Conservation (phyloP, 1,140 invertebrate species). For the Drosophila ficusphila region DNA sequence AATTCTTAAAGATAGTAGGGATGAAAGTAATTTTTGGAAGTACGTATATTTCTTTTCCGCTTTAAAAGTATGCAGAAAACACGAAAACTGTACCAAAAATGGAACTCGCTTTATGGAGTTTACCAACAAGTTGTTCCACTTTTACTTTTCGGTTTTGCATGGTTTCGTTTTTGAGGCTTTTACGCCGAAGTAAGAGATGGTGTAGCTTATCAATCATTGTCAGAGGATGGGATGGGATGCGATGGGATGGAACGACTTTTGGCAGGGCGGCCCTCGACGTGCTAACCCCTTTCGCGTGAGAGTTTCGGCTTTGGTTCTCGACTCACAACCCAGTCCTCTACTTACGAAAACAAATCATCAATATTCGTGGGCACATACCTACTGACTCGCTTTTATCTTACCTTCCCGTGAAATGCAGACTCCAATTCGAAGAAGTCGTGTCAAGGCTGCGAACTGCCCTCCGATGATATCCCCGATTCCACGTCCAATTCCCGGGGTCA, state of each 20-base stretch:
- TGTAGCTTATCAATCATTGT: slow-evolving; percentile 82
- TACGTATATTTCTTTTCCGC: background rate
- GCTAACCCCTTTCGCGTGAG: slow-evolving; percentile 68
- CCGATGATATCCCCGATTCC: slow-evolving; percentile 89
- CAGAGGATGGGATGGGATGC: slow-evolving; percentile 45
- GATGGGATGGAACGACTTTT: slow-evolving; percentile 56
- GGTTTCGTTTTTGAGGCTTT: slow-evolving; percentile 53
- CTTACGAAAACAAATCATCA: slow-evolving; percentile 68
- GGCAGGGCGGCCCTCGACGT: slow-evolving; percentile 43
- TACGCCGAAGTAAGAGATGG: slow-evolving; percentile 68
- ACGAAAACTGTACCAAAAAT: slow-evolving; percentile 37
- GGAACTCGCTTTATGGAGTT: slow-evolving; percentile 17
- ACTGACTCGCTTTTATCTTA: slow-evolving; percentile 58
- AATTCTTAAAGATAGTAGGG: too few relatives aligned
- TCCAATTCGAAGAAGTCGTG: slow-evolving; percentile 91
- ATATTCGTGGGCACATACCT: slow-evolving; percentile 49
- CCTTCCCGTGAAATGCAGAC: slow-evolving; percentile 65
- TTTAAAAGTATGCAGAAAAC: background rate
- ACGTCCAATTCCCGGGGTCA: slow-evolving; percentile 88
- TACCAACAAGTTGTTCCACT: slow-evolving; percentile 61
- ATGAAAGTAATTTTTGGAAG: too few relatives aligned
- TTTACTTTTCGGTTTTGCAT: slow-evolving; percentile 61
- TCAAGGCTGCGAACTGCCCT: slow-evolving; percentile 93
- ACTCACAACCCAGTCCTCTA: slow-evolving; percentile 4
- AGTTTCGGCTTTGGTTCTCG: slow-evolving; percentile 48